These are phyloP conservation scores for Daboia siamensis DNA, from an alignment of 2,113 vertebrate species.

Conservation along the genomic window DNA sequence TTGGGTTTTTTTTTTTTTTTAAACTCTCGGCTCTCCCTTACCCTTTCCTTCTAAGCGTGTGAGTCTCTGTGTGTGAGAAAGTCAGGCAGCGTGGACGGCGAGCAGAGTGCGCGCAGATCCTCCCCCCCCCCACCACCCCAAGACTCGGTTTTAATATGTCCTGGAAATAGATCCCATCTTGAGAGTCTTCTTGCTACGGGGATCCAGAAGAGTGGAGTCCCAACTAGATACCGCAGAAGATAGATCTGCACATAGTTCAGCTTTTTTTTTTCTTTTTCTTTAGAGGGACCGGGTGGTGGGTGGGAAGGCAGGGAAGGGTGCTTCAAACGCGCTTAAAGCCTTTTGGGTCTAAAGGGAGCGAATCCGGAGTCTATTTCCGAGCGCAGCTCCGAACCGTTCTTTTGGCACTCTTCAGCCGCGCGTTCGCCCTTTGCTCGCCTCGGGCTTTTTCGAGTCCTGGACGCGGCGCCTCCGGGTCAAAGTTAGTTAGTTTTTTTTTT, in stretches of 20 bases:
- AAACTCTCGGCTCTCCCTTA: not conserved
- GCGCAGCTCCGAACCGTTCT: not conserved
- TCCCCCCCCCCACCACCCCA: no score
- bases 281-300: not conserved
- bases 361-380: not conserved
- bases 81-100: not conserved
- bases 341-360: not conserved
- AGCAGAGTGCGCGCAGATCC: not conserved
- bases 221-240: not conserved
- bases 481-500: not conserved
- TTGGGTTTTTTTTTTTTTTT: not conserved
- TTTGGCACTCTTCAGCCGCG: not conserved
- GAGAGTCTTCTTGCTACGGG: not conserved
- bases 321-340: not conserved
- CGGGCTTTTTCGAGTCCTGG: not conserved
- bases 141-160: not conserved
- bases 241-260: not conserved
- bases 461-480: not conserved
- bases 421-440: slow-evolving; percentile 9
- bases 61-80: not conserved
- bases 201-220: not conserved
- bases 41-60: not conserved
- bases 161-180: not conserved
- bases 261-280: not conserved
- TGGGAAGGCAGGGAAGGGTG: not conserved